phyloP scores from a whole-genome alignment of 92 coral and sea anemone genomes.

The Epizoanthus fatuus region DNA sequence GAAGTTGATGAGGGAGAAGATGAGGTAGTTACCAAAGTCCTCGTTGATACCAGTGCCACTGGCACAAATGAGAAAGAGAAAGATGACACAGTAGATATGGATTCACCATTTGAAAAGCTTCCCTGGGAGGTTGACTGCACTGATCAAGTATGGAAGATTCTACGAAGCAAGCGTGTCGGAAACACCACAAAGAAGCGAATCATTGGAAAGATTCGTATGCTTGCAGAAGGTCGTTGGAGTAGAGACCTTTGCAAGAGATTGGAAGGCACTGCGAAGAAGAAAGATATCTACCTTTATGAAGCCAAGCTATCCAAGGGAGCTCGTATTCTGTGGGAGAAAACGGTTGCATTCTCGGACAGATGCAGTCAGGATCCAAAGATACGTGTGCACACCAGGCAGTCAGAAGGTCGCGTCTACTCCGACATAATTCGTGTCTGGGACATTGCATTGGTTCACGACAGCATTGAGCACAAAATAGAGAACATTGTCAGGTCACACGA shows the following conservation, averaged over 20 bases:
- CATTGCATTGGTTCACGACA: constrained; percentile 83
- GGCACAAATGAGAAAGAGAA: constrained; percentile 33
- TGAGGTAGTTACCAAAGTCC: background rate
- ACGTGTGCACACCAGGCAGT: constrained; percentile 46
- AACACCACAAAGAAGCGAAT: constrained; percentile 57
- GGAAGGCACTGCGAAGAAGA: constrained; percentile 81
- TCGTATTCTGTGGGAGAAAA: constrained; percentile 92
- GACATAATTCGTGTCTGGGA: constrained; percentile 99
- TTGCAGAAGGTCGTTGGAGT: constrained; percentile 94
- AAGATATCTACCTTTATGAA: constrained; percentile 80
- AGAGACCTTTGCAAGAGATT: constrained; percentile 80
- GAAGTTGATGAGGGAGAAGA: constrained; percentile 24
- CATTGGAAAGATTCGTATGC: constrained; percentile 79
- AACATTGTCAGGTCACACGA: constrained; percentile 87
- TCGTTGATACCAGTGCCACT: background rate
- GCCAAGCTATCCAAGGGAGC: constrained; percentile 80
- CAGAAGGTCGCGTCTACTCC: constrained; percentile 82
- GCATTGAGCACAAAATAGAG: constrained; percentile 81
- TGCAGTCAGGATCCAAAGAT: constrained; percentile 83
- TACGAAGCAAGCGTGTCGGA: constrained; percentile 71
- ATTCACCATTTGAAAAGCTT: constrained; percentile 84
- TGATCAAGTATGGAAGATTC: constrained; percentile 86
- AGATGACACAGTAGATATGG: constrained; percentile 46
- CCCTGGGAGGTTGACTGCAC: constrained; percentile 99
- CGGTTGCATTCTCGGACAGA: constrained; percentile 93